phyloP scores from a whole-genome alignment of 2,888 invertebrate species.

The Parapristionchus giblindavisi region DNA sequence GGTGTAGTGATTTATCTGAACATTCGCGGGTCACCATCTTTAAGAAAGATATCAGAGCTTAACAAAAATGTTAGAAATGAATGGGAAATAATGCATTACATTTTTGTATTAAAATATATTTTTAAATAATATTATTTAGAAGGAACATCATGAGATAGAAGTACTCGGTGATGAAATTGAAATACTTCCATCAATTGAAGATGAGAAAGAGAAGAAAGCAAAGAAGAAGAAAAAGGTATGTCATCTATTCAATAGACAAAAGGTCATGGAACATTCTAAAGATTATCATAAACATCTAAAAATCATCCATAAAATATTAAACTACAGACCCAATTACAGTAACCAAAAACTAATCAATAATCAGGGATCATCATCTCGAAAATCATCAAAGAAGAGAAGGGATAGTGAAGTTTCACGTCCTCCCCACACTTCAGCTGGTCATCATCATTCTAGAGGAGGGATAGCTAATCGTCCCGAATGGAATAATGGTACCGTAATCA shows the following conservation, averaged over 20 bases:
- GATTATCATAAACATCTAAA: neutral
- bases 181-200: neutral
- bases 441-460: too few relatives aligned
- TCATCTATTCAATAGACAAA: neutral
- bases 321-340: too few relatives aligned
- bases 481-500: constrained; percentile 23
- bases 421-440: too few relatives aligned
- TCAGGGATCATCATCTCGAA: too few relatives aligned
- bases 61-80: too few relatives aligned
- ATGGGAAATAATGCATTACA: too few relatives aligned
- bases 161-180: constrained; percentile 22
- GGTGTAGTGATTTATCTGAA: too few relatives aligned
- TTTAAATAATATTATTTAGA: neutral
- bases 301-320: neutral
- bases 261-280: neutral
- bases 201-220: neutral
- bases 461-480: constrained; percentile 34
- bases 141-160: neutral
- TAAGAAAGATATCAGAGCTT: too few relatives aligned
- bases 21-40: too few relatives aligned
- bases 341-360: neutral
- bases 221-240: constrained; percentile 36
- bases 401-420: too few relatives aligned
- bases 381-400: constrained; percentile 13
- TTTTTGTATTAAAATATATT: too few relatives aligned